Percentiles rank a stretch among this genome's conserved stretches.
Evolutionary conservation across 2,888 invertebrate genomes (phyloP).

Genomic region (Brachypterus glaber): DNA sequence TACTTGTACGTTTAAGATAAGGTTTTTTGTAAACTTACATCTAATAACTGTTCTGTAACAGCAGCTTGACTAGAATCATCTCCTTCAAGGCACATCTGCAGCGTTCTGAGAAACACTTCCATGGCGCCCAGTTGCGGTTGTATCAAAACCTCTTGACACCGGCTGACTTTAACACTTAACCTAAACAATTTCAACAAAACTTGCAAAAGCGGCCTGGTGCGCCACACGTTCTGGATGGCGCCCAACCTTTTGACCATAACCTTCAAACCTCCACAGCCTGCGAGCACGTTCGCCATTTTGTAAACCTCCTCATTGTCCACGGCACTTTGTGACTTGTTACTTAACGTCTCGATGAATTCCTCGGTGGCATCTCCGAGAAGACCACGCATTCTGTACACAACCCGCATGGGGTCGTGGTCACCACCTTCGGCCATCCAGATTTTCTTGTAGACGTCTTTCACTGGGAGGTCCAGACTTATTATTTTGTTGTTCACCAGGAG

Average conservation of each 20-base stretch:
- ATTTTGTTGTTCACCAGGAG: slow-evolving; percentile 96
- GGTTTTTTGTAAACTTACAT: slow-evolving; percentile 46
- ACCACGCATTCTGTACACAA: slow-evolving; percentile 96
- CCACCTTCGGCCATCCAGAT: slow-evolving; percentile 87
- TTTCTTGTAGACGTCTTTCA: slow-evolving; percentile 81
- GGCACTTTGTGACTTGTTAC: slow-evolving; percentile 71
- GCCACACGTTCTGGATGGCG: slow-evolving; percentile 75
- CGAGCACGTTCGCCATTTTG: slow-evolving; percentile 78
- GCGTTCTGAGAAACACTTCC: slow-evolving; percentile 71
- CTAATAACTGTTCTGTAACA: slow-evolving; percentile 82
- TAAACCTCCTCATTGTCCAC: slow-evolving; percentile 94
- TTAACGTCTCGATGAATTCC: slow-evolving; percentile 93
- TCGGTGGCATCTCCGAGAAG: slow-evolving; percentile 97
- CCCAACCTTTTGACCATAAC: slow-evolving; percentile 79
- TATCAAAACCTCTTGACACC: slow-evolving; percentile 81
- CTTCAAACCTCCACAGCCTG: slow-evolving; percentile 65
- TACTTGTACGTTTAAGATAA: neutral
- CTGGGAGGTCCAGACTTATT: slow-evolving; percentile 91
- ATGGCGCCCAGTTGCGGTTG: slow-evolving; percentile 77
- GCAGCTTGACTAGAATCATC: slow-evolving; percentile 64
- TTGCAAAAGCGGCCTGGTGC: slow-evolving; percentile 77
- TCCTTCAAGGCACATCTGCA: slow-evolving; percentile 61
- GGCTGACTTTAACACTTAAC: slow-evolving; percentile 81
- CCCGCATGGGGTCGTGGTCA: slow-evolving; percentile 92
- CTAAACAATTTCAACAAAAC: slow-evolving; percentile 84